Conservation (phyloP, 2,888 invertebrate species). For the Acronicta leporina region DNA sequence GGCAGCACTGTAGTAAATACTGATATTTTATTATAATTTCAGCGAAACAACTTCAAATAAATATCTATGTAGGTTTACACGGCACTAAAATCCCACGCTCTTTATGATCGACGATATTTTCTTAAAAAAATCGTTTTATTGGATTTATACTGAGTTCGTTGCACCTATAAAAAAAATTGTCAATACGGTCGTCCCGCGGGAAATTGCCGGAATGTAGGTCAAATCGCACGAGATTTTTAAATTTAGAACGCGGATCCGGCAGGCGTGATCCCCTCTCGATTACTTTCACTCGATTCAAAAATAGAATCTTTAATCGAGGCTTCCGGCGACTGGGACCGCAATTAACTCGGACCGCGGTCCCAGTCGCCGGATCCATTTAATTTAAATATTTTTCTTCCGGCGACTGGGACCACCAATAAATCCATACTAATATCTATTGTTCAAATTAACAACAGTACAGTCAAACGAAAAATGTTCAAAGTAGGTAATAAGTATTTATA, state of each 20-base stretch:
- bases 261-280: constrained; percentile 49
- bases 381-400: too few relatives aligned
- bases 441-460: too few relatives aligned
- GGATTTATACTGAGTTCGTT: constrained; percentile 36
- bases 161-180: constrained; percentile 44
- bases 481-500: too few relatives aligned
- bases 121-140: constrained; percentile 1
- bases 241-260: constrained; percentile 63
- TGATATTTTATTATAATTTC: background rate
- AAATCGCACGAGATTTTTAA: constrained; percentile 65
- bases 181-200: constrained; percentile 49
- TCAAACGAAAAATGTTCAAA: too few relatives aligned
- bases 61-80: constrained; percentile 19
- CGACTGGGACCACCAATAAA: too few relatives aligned
- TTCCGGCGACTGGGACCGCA: too few relatives aligned
- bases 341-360: too few relatives aligned
- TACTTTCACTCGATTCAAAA: constrained; percentile 52
- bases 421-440: too few relatives aligned
- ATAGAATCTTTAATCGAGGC: too few relatives aligned
- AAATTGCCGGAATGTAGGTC: constrained; percentile 64
- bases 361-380: too few relatives aligned
- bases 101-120: constrained; percentile 21
- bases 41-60: constrained; percentile 11
- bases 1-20: background rate
- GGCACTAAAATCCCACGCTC: constrained; percentile 7